Evolutionary conservation across 2,888 invertebrate species (phyloP), one percentile per base, ranked within the genome.

Genomic region (Trichopria drosophilae): DNA sequence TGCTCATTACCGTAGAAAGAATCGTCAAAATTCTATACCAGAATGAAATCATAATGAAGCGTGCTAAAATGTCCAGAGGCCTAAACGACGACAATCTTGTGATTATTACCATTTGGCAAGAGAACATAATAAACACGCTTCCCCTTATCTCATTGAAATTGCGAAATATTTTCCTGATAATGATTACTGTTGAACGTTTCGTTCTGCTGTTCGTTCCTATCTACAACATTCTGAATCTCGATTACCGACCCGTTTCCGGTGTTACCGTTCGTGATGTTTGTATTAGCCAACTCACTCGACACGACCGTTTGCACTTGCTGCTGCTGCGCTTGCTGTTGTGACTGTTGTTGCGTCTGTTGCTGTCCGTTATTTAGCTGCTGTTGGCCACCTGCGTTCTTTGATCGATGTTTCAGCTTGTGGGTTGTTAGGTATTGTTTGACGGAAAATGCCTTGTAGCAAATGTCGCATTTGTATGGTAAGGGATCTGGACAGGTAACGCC

Each of bases 351-450:
- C 6, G 63, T 62, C 13, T 59, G 51, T 51, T 60, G 66, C 36
- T 53, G 65, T 67, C 54, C 75, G 58, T 34, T 61, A 59, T 44
- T 51, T n/a, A 47, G 47, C 26, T 42, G 46, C 53, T 23, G 55
- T 42, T 10, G 62, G 64, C 45, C 60, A 58, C 24, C 53, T 47
- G 80, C 81, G 13, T 63, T 69, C 45, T 77, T 78, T 54, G 82
- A 82, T 47, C 80, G 78, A 66, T 84, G 82, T 58, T 78, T 75
- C 37, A 82, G 62, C 57, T 83, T 84, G 36, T 83, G 83, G 15
- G 82, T 80, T 55, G 80, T 81, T 55, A 84, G 81, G 63, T 83
- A 82, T 68, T 84, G 82, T 53, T 83, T 76, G 53, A 82, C 82
- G 1, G 82, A 81, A 62, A 84, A 83, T 1, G 76, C 73, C 22